These are phyloP conservation scores for Heliconius hermathena DNA, from an alignment of 1,140 invertebrate species.

Conservation along the genomic window DNA sequence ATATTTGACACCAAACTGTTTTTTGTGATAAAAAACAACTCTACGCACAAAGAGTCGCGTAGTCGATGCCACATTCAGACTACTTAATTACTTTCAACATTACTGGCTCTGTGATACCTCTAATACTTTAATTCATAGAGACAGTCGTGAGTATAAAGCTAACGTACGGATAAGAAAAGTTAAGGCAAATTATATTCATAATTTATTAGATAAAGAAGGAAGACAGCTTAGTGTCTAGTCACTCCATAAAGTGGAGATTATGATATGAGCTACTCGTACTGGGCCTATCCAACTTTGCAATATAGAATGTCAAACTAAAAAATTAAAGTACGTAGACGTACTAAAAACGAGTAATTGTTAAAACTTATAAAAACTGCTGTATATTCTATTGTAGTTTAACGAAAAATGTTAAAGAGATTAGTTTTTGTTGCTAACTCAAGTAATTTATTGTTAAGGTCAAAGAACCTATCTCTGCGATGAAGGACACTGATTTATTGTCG, in stretches of 20 bases:
- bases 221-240: too few species aligned
- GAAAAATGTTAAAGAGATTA: neutral
- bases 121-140: neutral
- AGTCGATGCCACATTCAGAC: neutral
- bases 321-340: too few species aligned
- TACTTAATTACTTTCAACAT: constrained; percentile 1
- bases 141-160: neutral
- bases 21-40: neutral
- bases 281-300: too few species aligned
- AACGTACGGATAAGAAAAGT: neutral
- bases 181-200: neutral
- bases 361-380: neutral
- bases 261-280: too few species aligned
- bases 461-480: neutral
- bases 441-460: neutral
- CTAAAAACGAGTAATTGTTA: neutral
- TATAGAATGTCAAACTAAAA: too few species aligned
- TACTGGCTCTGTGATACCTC: neutral
- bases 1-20: neutral
- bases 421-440: neutral
- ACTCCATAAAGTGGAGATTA: too few species aligned
- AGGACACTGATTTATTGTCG: neutral
- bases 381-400: neutral
- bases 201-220: too few species aligned
- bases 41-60: neutral